Base-by-base conservation (phyloP, 2,797 vertebrate species). In the Carduelis carduelis region DNA sequence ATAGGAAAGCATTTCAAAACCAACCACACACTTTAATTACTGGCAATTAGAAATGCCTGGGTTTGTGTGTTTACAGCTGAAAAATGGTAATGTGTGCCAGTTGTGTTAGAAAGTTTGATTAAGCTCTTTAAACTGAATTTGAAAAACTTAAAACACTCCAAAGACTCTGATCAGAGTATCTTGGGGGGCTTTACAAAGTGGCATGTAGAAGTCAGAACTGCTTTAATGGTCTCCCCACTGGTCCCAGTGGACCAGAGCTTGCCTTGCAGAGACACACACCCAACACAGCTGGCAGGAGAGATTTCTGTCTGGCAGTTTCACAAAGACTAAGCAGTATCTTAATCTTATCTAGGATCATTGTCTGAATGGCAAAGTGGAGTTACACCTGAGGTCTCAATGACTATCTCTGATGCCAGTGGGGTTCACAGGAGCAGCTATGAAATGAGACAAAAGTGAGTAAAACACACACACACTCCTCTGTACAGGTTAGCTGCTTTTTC, bases 71-170 rank as follows among this genome's bases (percentile, higher is more conserved):
- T 96, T 97, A 93, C 89, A 95, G 85, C 34, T 94, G 85, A 96
- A 90, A 97, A 97, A 97, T 97, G 94, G 96, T 96, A 96, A 97
- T 96, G 96, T 88, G 95, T 95, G 94, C 95, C 85, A 97, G 91
- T 96, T 96, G 91, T 96, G 94, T 96, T 95, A 96, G 77, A 81
- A 95, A 91, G 83, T 95, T 96, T 96, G 85, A 96, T 95, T 95
- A 96, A 93, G 80, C 59, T 93, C 47, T 96, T 96, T 57, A 96
- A 95, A 92, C 74, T 72, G 41, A 90, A 81, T 59, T 93, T 84
- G 91, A 88, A 91, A 93, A 96, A 91, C 92, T 91, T 88, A 70
- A 91, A 95, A 77, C 13, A 2, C 72, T 86, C 57, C 60, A 49
- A 94, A 81, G 65, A 57, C 34, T 68, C 55, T 81, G 91, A 96